phyloP scores from a whole-genome alignment of 2,113 vertebrate species.

The Paracanthobrama guichenoti region DNA sequence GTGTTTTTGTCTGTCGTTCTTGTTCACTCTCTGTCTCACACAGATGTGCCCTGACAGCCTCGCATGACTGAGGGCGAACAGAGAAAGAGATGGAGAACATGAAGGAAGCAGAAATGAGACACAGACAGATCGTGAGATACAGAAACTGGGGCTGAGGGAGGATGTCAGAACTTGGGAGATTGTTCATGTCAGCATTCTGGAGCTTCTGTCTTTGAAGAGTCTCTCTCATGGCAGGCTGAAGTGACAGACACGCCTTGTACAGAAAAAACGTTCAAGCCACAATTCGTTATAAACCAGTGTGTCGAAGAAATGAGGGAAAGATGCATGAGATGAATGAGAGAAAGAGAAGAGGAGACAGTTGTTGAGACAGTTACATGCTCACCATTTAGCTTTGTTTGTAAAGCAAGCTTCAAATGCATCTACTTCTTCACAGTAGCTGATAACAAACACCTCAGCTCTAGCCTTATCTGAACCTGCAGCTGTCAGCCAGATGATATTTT shows the following conservation, averaged over 20 bases:
- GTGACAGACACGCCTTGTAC: background rate
- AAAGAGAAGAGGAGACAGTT: background rate
- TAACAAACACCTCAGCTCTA: background rate
- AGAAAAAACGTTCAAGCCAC: background rate
- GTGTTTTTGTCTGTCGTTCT: background rate
- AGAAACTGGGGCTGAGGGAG: slow-evolving; percentile 11
- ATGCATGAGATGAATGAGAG: background rate
- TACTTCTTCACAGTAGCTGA: background rate
- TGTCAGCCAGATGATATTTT: background rate
- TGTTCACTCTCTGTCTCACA: background rate
- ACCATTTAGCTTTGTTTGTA: slow-evolving; percentile 5
- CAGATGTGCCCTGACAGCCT: slow-evolving; percentile 25
- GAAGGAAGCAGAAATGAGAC: slow-evolving; percentile 15
- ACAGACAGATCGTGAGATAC: slow-evolving; percentile 34
- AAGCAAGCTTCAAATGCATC: background rate
- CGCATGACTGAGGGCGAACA: slow-evolving; percentile 29
- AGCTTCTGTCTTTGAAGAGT: slow-evolving; percentile 39
- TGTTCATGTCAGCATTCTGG: slow-evolving; percentile 25
- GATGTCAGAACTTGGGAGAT: slow-evolving; percentile 8
- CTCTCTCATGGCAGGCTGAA: slow-evolving; percentile 2
- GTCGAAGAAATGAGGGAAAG: background rate
- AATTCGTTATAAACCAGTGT: background rate
- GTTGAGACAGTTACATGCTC: background rate
- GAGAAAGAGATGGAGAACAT: slow-evolving; percentile 28
- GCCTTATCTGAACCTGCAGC: slow-evolving; percentile 19